Percentiles rank a stretch among this genome's conserved stretches.
These are phyloP conservation scores for Erynnis tages DNA, from an alignment of 2,888 invertebrate species.

Conservation along the genomic window DNA sequence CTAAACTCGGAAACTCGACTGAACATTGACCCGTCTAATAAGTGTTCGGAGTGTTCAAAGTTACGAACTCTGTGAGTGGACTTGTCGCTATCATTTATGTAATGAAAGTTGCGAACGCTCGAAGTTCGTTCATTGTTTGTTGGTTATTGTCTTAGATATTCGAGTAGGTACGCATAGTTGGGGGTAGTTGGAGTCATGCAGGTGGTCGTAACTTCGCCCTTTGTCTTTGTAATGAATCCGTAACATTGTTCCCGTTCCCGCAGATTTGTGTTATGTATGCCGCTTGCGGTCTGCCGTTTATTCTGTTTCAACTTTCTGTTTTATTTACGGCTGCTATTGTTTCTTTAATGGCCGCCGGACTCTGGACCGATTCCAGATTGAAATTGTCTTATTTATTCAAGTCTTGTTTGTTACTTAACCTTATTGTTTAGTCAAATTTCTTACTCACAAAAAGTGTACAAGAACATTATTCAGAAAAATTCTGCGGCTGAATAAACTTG, in stretches of 20 bases:
- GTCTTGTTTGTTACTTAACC: background rate
- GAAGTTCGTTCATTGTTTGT: slow-evolving; percentile 30
- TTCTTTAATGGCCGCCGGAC: slow-evolving; percentile 6
- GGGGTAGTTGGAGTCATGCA: slow-evolving; percentile 33
- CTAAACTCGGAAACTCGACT: slow-evolving; percentile 29
- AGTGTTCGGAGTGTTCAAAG: slow-evolving; percentile 30
- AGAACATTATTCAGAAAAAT: no score
- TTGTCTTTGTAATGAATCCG: slow-evolving; percentile 41
- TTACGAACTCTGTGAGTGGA: slow-evolving; percentile 26
- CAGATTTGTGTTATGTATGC: slow-evolving; percentile 30
- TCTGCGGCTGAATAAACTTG: background rate
- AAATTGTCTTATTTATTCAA: background rate
- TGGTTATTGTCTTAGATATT: slow-evolving; percentile 32
- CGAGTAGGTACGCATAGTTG: slow-evolving; percentile 37
- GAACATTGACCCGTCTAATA: slow-evolving; percentile 34
- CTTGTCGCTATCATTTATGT: slow-evolving; percentile 29
- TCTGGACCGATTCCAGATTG: background rate
- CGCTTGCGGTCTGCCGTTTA: slow-evolving; percentile 31
- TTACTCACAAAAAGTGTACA: no score
- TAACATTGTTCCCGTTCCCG: slow-evolving; percentile 37
- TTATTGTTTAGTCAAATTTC: background rate
- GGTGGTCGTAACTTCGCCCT: slow-evolving; percentile 41
- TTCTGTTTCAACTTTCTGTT: slow-evolving; percentile 36
- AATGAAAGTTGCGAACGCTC: slow-evolving; percentile 30
- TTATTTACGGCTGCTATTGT: slow-evolving; percentile 28